Evolutionary conservation across 2,888 invertebrate genomes (phyloP).

Genomic region (Chloroclystis v-ata): DNA sequence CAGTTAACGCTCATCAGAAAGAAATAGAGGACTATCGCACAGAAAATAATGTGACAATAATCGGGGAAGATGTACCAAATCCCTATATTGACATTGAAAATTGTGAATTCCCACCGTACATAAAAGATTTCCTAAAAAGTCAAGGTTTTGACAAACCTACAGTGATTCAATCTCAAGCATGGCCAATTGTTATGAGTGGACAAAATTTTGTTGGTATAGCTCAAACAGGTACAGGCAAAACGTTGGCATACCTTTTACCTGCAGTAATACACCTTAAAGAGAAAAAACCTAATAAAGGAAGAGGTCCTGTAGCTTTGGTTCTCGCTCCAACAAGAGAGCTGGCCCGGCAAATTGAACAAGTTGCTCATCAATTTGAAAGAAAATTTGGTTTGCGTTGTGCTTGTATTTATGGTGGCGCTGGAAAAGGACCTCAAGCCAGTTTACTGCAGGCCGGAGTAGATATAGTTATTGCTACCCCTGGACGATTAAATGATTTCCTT

Average conservation of each 20-base stretch:
- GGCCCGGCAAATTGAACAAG: conserved; percentile 88
- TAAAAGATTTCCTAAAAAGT: conserved; percentile 79
- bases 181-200: conserved; percentile 89
- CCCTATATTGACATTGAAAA: conserved; percentile 87
- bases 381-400: conserved; percentile 84
- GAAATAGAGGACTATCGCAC: conserved; percentile 81
- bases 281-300: conserved; percentile 82
- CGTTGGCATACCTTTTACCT: conserved; percentile 86
- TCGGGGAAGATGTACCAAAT: conserved; percentile 83
- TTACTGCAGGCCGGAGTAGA: conserved; percentile 85
- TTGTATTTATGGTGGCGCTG: conserved; percentile 93
- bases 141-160: conserved; percentile 86
- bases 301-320: conserved; percentile 89
- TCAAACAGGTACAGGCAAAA: conserved; percentile 89
- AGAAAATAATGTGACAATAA: conserved; percentile 84
- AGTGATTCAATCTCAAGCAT: conserved; percentile 89
- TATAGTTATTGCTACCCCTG: conserved; percentile 92
- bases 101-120: conserved; percentile 84
- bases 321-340: conserved; percentile 88
- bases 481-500: conserved; percentile 89
- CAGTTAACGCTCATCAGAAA: conserved; percentile 46
- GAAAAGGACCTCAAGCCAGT: conserved; percentile 81
- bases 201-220: conserved; percentile 91
- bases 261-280: conserved; percentile 90
- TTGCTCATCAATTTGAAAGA: conserved; percentile 86